Conservation (phyloP, 1,140 invertebrate species). For the Ruditapes philippinarum region DNA sequence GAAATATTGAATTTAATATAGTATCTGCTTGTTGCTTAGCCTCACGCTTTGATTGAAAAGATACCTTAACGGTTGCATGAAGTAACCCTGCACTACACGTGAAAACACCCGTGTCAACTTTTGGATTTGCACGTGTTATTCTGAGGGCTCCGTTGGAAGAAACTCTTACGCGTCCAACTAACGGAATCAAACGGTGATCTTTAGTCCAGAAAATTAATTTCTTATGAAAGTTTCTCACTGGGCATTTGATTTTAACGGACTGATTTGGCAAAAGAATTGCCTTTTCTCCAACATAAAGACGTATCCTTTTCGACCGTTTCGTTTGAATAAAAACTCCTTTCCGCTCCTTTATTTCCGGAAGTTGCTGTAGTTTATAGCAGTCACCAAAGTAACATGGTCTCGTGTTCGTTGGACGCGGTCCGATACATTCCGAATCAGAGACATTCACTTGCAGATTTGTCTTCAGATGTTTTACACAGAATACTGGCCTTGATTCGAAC, state of each 20-base stretch:
- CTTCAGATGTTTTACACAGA: constrained; percentile 92
- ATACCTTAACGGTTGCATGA: constrained; percentile 65
- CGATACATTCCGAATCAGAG: constrained; percentile 63
- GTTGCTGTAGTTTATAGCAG: constrained; percentile 62
- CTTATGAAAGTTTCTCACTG: constrained; percentile 74
- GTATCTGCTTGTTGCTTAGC: constrained; percentile 47
- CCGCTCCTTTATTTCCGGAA: constrained; percentile 71
- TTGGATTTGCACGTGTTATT: constrained; percentile 68
- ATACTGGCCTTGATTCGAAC: constrained; percentile 89
- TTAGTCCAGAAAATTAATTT: constrained; percentile 76
- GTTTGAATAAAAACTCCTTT: constrained; percentile 77
- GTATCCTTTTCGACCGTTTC: constrained; percentile 65
- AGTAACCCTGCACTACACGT: constrained; percentile 71
- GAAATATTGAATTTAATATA: constrained; percentile 56
- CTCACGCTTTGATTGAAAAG: constrained; percentile 69
- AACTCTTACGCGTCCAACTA: constrained; percentile 69
- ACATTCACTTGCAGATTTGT: constrained; percentile 67
- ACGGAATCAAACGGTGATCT: constrained; percentile 69
- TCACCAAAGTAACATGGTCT: constrained; percentile 64
- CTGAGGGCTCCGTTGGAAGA: constrained; percentile 72
- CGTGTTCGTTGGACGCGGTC: constrained; percentile 58
- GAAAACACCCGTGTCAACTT: constrained; percentile 70
- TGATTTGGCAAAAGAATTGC: constrained; percentile 72
- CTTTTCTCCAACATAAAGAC: constrained; percentile 69
- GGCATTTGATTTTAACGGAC: constrained; percentile 71